Conservation (phyloP, 2,113 vertebrate species). For the Polyodon spathula region DNA sequence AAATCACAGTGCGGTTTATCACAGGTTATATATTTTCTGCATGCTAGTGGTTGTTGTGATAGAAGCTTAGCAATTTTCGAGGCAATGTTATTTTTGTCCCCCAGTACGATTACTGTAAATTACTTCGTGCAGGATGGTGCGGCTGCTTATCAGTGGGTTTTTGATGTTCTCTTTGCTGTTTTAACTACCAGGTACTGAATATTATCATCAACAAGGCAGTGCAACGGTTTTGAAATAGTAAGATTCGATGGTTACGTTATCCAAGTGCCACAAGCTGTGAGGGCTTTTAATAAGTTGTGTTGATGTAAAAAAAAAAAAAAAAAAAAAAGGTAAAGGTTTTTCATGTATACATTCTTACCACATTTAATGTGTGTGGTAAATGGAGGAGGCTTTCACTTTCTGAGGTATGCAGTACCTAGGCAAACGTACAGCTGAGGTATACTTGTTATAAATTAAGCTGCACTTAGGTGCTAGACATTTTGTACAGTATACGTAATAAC, state of each 20-base stretch:
- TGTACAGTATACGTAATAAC: too few species aligned
- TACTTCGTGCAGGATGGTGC: constrained; percentile 40
- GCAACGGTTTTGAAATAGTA: background rate
- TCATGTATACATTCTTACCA: background rate
- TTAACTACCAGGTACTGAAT: constrained; percentile 31
- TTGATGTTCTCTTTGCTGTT: constrained; percentile 39
- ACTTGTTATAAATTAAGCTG: too few species aligned
- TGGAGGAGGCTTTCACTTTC: constrained; percentile 3
- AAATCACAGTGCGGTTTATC: constrained; percentile 23
- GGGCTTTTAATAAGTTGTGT: too few species aligned
- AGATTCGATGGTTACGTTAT: background rate
- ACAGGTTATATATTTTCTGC: constrained; percentile 28
- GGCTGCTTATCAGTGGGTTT: constrained; percentile 39
- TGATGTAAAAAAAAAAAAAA: background rate
- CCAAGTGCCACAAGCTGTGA: background rate
- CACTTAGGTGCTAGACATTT: too few species aligned
- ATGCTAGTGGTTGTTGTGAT: constrained; percentile 27
- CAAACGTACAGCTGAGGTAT: too few species aligned
- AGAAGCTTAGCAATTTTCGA: constrained; percentile 29
- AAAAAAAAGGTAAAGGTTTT: background rate
- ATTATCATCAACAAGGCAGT: constrained; percentile 18
- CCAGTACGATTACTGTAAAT: constrained; percentile 46
- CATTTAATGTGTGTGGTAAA: background rate
- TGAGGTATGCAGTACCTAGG: too few species aligned
- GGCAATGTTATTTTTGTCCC: constrained; percentile 47